phyloP scores from a whole-genome alignment of 2,888 invertebrate species.

The Morinoia aosen region DNA sequence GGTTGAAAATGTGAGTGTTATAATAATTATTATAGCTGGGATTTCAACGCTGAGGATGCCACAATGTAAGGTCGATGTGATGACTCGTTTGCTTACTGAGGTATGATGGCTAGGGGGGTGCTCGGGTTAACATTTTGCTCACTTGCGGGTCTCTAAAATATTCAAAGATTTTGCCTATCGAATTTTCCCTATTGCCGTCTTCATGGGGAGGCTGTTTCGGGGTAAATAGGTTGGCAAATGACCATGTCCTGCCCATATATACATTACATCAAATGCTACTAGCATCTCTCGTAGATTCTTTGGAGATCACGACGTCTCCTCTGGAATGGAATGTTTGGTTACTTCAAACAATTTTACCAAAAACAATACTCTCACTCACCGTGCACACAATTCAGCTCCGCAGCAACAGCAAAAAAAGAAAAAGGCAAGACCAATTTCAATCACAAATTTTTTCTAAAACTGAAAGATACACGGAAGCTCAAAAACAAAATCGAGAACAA shows the following conservation, averaged over 20 bases:
- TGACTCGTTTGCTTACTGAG: too few species aligned
- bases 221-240: neutral
- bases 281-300: neutral
- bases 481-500: too few species aligned
- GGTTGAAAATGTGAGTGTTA: too few species aligned
- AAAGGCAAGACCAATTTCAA: too few species aligned
- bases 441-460: too few species aligned
- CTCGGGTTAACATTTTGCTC: neutral
- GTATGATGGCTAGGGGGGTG: neutral
- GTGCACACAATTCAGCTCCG: neutral
- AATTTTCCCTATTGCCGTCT: neutral
- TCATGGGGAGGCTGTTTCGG: neutral
- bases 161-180: neutral
- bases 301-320: neutral
- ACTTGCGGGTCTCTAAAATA: neutral
- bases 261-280: neutral
- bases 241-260: neutral
- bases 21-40: too few species aligned
- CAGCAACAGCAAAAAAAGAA: too few species aligned
- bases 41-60: too few species aligned
- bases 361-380: neutral
- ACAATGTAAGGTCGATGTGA: too few species aligned
- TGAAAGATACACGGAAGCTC: too few species aligned
- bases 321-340: neutral
- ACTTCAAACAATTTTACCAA: neutral